Conservation (phyloP, 2,797 vertebrate genomes). For the Ceryle rudis region DNA sequence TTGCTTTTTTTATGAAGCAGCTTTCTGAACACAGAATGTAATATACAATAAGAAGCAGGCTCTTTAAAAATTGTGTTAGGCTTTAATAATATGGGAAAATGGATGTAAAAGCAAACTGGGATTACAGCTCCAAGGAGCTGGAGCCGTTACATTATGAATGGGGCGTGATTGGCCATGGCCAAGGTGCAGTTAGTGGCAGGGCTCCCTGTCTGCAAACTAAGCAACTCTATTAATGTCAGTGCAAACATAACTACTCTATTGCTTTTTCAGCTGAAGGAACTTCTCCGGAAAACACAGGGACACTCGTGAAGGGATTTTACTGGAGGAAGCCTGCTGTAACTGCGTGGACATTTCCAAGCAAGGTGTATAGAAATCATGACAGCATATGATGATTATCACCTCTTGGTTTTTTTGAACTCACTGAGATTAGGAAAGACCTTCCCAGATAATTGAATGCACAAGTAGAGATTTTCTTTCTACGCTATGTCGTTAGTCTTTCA, state of each 20-base stretch:
- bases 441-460: neutral
- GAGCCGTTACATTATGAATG: fast-evolving
- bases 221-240: neutral
- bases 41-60: neutral
- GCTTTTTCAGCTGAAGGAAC: conserved; percentile 1
- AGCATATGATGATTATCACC: neutral
- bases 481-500: neutral
- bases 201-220: neutral
- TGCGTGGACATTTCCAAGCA: neutral
- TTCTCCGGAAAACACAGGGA: neutral
- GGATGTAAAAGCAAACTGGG: neutral
- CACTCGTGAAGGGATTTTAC: neutral
- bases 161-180: neutral
- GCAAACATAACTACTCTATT: neutral
- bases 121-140: fast-evolving
- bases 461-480: neutral
- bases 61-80: neutral
- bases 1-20: neutral
- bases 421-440: neutral
- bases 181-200: neutral
- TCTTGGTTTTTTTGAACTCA: neutral
- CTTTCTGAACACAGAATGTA: neutral
- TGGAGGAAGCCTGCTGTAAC: neutral
- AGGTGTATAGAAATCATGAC: neutral
- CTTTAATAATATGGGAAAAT: neutral